Evolutionary conservation across 2,888 invertebrate genomes (phyloP).

Genomic region (Axea sp.): DNA sequence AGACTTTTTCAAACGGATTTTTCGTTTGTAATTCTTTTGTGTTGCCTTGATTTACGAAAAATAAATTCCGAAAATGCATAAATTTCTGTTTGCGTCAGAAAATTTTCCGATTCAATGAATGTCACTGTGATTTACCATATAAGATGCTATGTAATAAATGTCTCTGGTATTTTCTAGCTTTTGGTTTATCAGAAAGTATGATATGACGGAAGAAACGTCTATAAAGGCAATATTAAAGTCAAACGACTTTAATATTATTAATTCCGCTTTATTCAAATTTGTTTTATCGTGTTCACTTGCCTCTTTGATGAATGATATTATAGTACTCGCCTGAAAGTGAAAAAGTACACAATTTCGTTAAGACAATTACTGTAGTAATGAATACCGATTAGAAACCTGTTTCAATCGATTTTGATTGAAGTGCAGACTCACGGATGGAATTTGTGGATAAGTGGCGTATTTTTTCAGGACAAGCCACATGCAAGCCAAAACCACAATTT

Average conservation of each 20-base stretch:
- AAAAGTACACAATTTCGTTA: too few relatives aligned
- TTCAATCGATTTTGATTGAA: too few relatives aligned
- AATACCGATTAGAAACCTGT: too few relatives aligned
- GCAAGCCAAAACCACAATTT: conserved; percentile 22
- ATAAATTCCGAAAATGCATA: too few relatives aligned
- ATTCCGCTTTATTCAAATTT: too few relatives aligned
- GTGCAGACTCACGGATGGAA: conserved; percentile 25
- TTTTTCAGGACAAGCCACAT: conserved; percentile 42
- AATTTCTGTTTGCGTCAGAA: too few relatives aligned
- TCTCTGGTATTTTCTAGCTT: neutral
- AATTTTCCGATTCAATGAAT: too few relatives aligned
- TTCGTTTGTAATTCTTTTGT: too few relatives aligned
- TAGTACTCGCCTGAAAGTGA: neutral
- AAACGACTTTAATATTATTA: neutral
- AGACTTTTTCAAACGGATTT: too few relatives aligned
- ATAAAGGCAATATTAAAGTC: conserved; percentile 16
- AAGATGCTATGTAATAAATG: conserved; percentile 24
- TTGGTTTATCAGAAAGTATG: conserved; percentile 20
- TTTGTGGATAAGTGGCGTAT: conserved; percentile 1
- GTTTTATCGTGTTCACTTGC: too few relatives aligned
- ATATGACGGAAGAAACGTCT: conserved; percentile 16
- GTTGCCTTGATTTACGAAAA: too few relatives aligned
- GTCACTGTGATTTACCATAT: conserved; percentile 5
- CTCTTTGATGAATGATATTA: neutral
- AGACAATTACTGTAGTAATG: too few relatives aligned